Percentiles rank a stretch among this genome's conserved stretches.
These are phyloP conservation scores for Nycticryphes semicollaris DNA, from an alignment of 2,113 vertebrate species.

Conservation along the genomic window DNA sequence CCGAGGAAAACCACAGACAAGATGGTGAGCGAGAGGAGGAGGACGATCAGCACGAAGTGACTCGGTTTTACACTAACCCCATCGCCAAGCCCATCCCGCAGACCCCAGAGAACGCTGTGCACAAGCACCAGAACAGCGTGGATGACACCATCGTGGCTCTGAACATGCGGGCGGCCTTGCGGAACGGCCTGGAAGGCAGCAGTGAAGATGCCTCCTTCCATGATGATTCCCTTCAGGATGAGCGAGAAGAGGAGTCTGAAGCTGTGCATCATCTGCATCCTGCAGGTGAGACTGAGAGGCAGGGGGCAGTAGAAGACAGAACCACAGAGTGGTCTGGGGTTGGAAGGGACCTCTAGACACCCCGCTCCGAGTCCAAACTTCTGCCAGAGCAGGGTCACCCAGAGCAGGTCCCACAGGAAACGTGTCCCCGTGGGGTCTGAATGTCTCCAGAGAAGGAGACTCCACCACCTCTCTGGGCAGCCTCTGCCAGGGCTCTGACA, in stretches of 20 bases:
- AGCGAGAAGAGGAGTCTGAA: slow-evolving; percentile 80
- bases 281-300: slow-evolving; percentile 76
- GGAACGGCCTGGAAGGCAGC: slow-evolving; percentile 87
- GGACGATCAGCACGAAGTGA: slow-evolving; percentile 82
- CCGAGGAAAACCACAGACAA: slow-evolving; percentile 78
- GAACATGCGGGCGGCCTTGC: slow-evolving; percentile 78
- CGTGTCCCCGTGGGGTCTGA: too few species aligned
- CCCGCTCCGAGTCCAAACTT: too few species aligned
- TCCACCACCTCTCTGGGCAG: too few species aligned
- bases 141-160: slow-evolving; percentile 91
- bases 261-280: slow-evolving; percentile 77
- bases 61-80: slow-evolving; percentile 87
- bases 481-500: too few species aligned
- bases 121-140: slow-evolving; percentile 70
- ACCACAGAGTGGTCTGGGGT: too few species aligned
- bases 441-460: too few species aligned
- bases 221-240: slow-evolving; percentile 90
- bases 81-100: slow-evolving; percentile 89
- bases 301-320: fast-evolving
- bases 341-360: too few species aligned
- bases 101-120: slow-evolving; percentile 61
- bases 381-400: too few species aligned
- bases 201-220: slow-evolving; percentile 87
- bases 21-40: slow-evolving; percentile 70
- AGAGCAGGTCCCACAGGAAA: too few species aligned